Base-by-base conservation (phyloP, 2,113 vertebrate genomes). In the Centropus bengalensis region DNA sequence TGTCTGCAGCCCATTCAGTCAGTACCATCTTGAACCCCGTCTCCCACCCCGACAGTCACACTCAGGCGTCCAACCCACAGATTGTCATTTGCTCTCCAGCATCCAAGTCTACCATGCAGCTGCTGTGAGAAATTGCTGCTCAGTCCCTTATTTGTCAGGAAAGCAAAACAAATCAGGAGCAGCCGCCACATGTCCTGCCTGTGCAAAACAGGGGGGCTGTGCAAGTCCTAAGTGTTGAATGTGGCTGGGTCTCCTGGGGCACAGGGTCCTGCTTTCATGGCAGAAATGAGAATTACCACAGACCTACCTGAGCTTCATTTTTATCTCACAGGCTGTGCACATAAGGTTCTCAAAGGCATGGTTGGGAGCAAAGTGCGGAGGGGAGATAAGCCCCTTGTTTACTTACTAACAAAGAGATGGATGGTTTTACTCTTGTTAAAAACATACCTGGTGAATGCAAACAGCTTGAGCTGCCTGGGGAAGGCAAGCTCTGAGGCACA, bases 61-160 rank as follows among this genome's bases (percentile, higher is more conserved):
- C 11, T 45, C 19, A 1, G 11, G 13, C 21, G 32, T 18, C 40
- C 5, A 4, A 28, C 21, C 16, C 23, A 15, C 0, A 2, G 28
- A 10, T 32, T 73, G 40, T 28, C 13, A 2, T 79, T 68, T 59
- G 10, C 33, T 75, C 18, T 75, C n/a, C n/a, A 28, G 70, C 70
- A 63, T n/a, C 56, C 44, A 20, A 59, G 30, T 23, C 2, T 0
- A 3, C 17, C 0, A 2, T 2, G 4, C 0, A 0, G n/a, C 42
- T 81, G 56, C 52, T 1, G 0, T 40, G 32, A 67, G 66, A 54
- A 42, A 73, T 28, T 6, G 0, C 45, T 76, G 40, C 32, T 60
- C 0, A 0, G 7, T 49, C n/a, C 26, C 4, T 86, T 64, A 49
- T 27, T 49, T 77, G 27, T 40, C 69, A 66, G 16, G n/a, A 49